A percentile compares a stretch with the other conserved stretches of the same genome.
These are phyloP conservation scores for Capricornis sumatraensis DNA, from an alignment of 2,113 vertebrate genomes.

Conservation along the genomic window DNA sequence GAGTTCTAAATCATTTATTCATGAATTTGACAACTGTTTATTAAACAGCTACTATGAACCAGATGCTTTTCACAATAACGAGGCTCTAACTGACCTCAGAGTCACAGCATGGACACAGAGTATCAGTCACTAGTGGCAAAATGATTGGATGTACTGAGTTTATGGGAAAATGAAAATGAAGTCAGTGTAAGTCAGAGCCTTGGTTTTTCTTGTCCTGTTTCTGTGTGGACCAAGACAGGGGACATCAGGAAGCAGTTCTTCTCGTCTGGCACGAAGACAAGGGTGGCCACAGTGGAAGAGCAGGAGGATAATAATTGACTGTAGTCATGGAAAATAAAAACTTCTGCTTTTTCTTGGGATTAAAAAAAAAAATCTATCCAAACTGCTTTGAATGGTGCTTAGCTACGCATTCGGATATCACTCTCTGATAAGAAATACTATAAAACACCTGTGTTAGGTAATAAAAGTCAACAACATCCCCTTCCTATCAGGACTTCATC, in stretches of 20 bases:
- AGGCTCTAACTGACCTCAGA: neutral
- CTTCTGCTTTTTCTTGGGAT: neutral
- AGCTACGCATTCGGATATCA: constrained; percentile 20
- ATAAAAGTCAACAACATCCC: constrained; percentile 55
- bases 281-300: neutral
- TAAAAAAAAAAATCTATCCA: neutral
- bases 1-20: neutral
- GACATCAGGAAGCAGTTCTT: neutral
- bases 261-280: neutral
- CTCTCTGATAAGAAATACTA: constrained; percentile 54
- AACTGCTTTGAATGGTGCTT: constrained; percentile 45
- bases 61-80: neutral
- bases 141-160: neutral
- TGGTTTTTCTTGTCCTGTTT: neutral
- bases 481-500: constrained; percentile 43
- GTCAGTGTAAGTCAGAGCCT: neutral
- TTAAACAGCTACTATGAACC: neutral
- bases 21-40: neutral
- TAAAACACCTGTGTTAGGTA: constrained; percentile 65
- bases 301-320: neutral
- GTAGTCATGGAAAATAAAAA: neutral
- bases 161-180: neutral
- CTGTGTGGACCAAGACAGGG: neutral
- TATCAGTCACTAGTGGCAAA: neutral
- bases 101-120: neutral